Percentiles rank a stretch among this genome's conserved stretches.
Evolutionary conservation across 2,797 vertebrate species (phyloP).

Genomic region (Streptopelia turtur): DNA sequence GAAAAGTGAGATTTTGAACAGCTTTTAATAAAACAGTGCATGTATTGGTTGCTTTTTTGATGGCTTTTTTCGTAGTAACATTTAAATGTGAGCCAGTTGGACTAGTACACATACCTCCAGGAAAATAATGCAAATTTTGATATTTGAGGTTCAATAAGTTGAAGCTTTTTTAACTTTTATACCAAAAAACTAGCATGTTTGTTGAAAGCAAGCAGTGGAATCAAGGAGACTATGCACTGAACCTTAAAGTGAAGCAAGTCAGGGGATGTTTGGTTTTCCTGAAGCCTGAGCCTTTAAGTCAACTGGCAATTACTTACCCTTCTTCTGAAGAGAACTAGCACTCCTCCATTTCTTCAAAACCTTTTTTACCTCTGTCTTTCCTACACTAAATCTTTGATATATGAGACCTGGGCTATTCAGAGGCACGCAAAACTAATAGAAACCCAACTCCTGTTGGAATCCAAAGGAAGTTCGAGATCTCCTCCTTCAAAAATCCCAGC

Average conservation of each 20-base stretch:
- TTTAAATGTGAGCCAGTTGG: background rate
- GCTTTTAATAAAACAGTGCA: background rate
- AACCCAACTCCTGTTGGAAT: background rate
- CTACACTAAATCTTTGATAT: background rate
- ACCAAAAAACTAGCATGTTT: background rate
- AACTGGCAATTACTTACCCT: background rate
- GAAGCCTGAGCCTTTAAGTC: background rate
- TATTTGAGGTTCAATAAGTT: conserved; percentile 18
- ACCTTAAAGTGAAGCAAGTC: background rate
- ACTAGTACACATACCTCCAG: conserved; percentile 1
- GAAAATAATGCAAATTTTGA: conserved; percentile 51
- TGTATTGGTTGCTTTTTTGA: background rate
- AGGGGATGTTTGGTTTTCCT: background rate
- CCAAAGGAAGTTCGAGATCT: background rate
- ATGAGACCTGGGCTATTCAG: background rate
- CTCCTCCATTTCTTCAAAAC: background rate
- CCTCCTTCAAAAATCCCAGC: background rate
- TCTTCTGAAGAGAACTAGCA: background rate
- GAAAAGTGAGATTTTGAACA: background rate
- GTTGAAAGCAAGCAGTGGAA: background rate
- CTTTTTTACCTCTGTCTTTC: background rate
- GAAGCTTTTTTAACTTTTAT: conserved; percentile 39
- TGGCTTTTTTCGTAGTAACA: background rate
- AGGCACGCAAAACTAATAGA: background rate
- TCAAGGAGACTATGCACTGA: background rate